These are phyloP conservation scores for Cheiracanthium punctorium DNA, from an alignment of 2,888 invertebrate species.

Conservation along the genomic window DNA sequence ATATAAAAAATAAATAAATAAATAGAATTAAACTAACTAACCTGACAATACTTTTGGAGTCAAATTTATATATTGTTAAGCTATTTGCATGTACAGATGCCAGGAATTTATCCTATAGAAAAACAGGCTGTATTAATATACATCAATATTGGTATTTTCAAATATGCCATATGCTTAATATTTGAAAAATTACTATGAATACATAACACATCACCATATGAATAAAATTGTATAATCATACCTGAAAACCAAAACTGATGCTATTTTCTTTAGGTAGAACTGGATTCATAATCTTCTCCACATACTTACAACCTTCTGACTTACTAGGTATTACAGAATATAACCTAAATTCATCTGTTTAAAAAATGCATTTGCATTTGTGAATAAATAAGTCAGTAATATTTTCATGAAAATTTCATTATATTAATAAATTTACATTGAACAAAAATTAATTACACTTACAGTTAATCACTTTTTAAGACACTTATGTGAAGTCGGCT, in stretches of 20 bases:
- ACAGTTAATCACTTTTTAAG: no score
- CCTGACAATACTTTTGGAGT: conserved; percentile 14
- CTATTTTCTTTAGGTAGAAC: conserved; percentile 47
- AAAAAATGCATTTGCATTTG: no score
- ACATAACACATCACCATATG: no score
- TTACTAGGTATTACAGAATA: conserved; percentile 28
- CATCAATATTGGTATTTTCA: no score
- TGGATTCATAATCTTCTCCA: conserved; percentile 8
- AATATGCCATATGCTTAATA: no score
- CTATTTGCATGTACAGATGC: conserved; percentile 34
- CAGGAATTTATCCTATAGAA: conserved; percentile 30
- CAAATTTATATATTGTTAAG: conserved; percentile 6
- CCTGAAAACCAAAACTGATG: conserved; percentile 42
- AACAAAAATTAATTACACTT: no score
- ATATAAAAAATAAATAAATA: no score
- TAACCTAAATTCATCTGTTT: conserved; percentile 29
- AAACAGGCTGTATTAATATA: neutral
- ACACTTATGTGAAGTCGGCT: no score
- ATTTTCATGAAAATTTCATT: no score
- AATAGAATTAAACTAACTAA: conserved; percentile 17
- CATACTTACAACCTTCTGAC: neutral
- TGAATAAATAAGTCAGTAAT: no score
- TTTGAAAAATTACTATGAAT: no score
- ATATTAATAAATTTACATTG: no score
- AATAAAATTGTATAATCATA: neutral